Base-by-base conservation (phyloP, 2,113 vertebrate genomes). In the Sceloporus tristichus region DNA sequence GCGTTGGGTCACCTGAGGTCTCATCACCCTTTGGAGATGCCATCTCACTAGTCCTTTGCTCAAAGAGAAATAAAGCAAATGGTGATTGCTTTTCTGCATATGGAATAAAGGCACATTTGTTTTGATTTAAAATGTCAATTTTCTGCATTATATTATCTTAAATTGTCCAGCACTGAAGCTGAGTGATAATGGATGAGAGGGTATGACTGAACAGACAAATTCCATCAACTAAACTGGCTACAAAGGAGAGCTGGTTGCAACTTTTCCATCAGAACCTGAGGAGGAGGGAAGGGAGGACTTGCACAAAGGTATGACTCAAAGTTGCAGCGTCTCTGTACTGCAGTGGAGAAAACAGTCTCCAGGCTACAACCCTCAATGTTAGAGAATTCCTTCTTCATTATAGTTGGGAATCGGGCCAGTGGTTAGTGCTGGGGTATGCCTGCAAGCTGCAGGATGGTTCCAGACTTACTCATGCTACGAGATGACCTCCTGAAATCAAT, bases 301-400 rank as follows among this genome's bases (percentile, higher is more conserved):
- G 73, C 80, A 70, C 21, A 11, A 7, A 68, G 87, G 59, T 68
- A 88, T 88, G 87, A 88, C 87, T 88, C 87, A 88, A 77, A 77
- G 81, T 56, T 88, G 87, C 87, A 56, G 87, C 73, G 10, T 74
- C 40, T 29, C 21, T 2, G 29, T 40, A 48, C 81, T 88, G 87
- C 87, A 84, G 80, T 70, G 73, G 59, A 70, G 27, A 78, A 48
- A 78, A 4, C 40, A 38, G 59, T 4, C 9, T 68, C n/a, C 59
- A 34, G 79, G 18, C 70, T 23, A 40, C 16, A 38, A 8, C 56
- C 87, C 7, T 27, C 42, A 38, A 16, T 27, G n/a, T 34, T 75
- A 14, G 59, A 66, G 5, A n/a, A 78, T 68, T 4, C 40, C 53
- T 68, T 9, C 34, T 76, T 65, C 21, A 59, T 54, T 85, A 48